Evolutionary conservation across 2,113 vertebrate genomes (phyloP).

Genomic region (Eulacestoma nigropectus): DNA sequence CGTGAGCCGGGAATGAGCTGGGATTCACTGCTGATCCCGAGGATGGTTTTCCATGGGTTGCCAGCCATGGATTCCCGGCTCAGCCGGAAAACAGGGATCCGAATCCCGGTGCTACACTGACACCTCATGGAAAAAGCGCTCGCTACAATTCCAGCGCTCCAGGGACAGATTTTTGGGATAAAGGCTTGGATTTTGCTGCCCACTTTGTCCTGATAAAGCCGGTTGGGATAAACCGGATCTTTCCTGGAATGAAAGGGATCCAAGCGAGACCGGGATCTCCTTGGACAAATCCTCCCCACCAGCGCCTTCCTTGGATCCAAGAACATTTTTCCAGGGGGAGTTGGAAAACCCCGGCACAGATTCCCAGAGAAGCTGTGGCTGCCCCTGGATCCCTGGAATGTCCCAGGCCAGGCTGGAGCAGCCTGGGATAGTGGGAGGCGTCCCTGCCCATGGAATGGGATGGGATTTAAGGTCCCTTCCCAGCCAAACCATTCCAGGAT

Average conservation of each 20-base stretch:
- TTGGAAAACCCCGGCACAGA: too few species aligned
- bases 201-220: accelerated
- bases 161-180: background rate
- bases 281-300: too few species aligned
- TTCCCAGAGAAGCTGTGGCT: too few species aligned
- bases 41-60: constrained; percentile 52
- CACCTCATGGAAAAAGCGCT: constrained; percentile 56
- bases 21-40: constrained; percentile 28
- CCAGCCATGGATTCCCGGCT: background rate
- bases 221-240: background rate
- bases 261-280: background rate
- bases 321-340: too few species aligned
- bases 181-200: accelerated
- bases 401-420: too few species aligned
- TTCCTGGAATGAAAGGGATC: background rate
- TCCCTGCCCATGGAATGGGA: too few species aligned
- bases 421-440: too few species aligned
- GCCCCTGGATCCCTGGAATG: too few species aligned
- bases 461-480: too few species aligned
- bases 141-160: background rate
- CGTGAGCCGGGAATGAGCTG: constrained; percentile 29
- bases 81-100: background rate
- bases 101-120: constrained; percentile 55
- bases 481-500: too few species aligned
- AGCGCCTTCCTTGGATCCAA: too few species aligned